Base-by-base conservation (phyloP, 2,888 invertebrate genomes). In the Nephrotoma flavescens region DNA sequence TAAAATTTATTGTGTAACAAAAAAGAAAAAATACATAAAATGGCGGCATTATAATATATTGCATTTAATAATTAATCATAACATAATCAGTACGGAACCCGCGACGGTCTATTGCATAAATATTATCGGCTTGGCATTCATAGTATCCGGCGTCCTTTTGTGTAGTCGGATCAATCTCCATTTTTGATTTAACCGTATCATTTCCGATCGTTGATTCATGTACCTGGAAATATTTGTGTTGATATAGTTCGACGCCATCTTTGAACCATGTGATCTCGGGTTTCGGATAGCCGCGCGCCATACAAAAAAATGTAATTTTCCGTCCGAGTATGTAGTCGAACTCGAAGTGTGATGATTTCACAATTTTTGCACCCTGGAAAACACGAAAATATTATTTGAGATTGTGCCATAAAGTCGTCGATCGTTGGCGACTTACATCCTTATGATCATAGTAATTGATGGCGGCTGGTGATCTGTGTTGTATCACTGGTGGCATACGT, bases 261-360 rank as follows among this genome's bases (percentile, higher is more conserved):
- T 98, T 98, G 91, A 96, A 97, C 98, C 98, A 98, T 31, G 97
- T 98, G 88, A 98, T 97, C 88, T 97, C 96, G 0, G 98, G 98
- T 86, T 97, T 92, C 0, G 98, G 98, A 87, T 91, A 90, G 15
- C 98, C 98, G 90, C 95, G 94, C 0, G 98, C 98, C 88, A 96
- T 96, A 91, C 98, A 98, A 88, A 98, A 93, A 91, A 98, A 97
- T 1, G 97, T 96, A 87, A 98, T 97, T 92, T 98, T 98, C 90
- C 98, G 97, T 0, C 98, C 98, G 89, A 98, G 92, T 83, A 96
- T 96, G 92, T 97, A 98, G 92, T 97, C 97, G 92, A 96, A 95
- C 91, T 97, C 97, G 91, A 98, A 98, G 91, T 97, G 97, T 0
- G 97, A 97, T 0, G 97, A 96, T 88, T 96, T 93, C 45, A 95